Percentiles rank a stretch among this genome's conserved stretches.
These are phyloP conservation scores for Eugnorisma glareosa DNA, from an alignment of 2,888 invertebrate species.

Conservation along the genomic window DNA sequence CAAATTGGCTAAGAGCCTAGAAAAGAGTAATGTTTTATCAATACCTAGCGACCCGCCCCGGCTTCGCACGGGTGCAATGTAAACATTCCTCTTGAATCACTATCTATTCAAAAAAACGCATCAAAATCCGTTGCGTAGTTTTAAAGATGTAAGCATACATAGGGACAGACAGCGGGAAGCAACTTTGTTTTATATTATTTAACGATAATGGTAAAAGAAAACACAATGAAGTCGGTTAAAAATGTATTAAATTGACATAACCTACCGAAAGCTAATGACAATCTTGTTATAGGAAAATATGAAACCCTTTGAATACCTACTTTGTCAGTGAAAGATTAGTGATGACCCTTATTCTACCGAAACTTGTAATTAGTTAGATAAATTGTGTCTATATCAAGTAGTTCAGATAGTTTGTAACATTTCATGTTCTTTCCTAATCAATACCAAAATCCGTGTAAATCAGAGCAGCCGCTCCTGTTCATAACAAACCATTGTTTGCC, in stretches of 20 bases:
- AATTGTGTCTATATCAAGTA: neutral
- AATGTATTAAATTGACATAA: neutral
- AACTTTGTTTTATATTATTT: no score
- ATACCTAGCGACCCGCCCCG: no score
- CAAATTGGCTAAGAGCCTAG: neutral
- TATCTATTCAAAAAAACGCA: no score
- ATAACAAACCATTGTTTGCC: slow-evolving; percentile 33
- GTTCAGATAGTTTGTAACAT: neutral
- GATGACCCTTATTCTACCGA: neutral
- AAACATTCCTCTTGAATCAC: no score
- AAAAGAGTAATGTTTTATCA: neutral
- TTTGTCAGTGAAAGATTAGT: neutral
- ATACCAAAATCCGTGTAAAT: slow-evolving; percentile 15
- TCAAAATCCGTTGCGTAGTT: no score
- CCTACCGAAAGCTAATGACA: neutral
- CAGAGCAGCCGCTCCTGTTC: slow-evolving; percentile 22
- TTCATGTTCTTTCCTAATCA: slow-evolving; percentile 14
- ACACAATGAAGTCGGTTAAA: no score
- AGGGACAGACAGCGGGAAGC: no score
- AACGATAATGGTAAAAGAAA: neutral
- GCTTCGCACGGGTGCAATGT: no score
- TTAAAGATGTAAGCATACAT: no score
- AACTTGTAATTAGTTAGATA: neutral
- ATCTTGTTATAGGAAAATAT: neutral
- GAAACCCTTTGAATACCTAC: neutral